Conservation (phyloP, 2,797 vertebrate species). For the Rhabdomys pumilio region DNA sequence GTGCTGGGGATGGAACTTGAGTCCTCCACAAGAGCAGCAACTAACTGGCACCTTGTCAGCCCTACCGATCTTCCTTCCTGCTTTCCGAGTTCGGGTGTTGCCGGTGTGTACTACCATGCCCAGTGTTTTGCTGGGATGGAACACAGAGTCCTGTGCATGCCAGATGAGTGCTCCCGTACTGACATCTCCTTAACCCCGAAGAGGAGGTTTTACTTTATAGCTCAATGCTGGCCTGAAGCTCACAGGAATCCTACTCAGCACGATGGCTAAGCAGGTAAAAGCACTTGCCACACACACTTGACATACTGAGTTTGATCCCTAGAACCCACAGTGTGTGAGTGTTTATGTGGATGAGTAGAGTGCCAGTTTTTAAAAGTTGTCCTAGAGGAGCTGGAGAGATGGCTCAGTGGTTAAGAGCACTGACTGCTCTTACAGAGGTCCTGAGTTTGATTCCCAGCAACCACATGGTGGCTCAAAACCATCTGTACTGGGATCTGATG, state of each 20-base stretch:
- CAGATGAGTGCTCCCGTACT: no score
- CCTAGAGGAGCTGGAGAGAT: neutral
- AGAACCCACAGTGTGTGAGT: neutral
- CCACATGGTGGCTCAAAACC: neutral
- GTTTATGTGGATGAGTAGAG: neutral
- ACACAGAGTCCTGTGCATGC: neutral
- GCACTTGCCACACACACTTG: no score
- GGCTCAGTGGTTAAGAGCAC: neutral
- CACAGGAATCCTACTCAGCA: neutral
- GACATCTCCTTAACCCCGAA: neutral
- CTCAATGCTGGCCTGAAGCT: neutral
- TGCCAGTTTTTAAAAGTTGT: neutral
- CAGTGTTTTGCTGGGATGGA: neutral
- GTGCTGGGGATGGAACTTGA: neutral
- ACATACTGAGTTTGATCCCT: neutral
- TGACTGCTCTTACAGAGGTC: neutral
- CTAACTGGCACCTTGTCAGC: neutral
- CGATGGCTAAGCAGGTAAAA: neutral
- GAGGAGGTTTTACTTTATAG: neutral
- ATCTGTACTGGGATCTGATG: neutral
- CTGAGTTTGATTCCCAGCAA: neutral
- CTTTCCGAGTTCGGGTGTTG: neutral
- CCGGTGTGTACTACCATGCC: neutral
- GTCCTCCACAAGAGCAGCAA: neutral
- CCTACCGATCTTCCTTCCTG: neutral